phyloP scores from a whole-genome alignment of 2,797 vertebrate species.

The Sebastes kiyomatsui region DNA sequence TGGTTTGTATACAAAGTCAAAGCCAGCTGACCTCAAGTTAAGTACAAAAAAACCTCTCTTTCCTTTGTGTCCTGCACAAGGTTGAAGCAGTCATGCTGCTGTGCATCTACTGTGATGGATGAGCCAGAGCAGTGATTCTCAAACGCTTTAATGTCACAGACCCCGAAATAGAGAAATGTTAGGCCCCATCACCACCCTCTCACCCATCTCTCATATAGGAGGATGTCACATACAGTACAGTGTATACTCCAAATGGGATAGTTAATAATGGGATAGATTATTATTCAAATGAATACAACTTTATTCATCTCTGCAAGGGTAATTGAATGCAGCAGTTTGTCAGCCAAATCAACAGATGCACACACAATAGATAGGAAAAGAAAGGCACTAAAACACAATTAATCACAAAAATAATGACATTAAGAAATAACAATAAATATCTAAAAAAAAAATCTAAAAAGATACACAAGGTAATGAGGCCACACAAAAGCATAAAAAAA shows the following conservation, averaged over 20 bases:
- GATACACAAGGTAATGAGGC: not conserved
- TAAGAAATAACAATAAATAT: not conserved
- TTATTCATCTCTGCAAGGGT: not conserved
- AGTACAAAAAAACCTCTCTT: constrained; percentile 20
- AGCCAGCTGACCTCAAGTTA: constrained; percentile 14
- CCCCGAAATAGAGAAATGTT: constrained; percentile 23
- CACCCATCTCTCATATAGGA: not conserved
- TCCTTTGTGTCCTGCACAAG: constrained; percentile 46
- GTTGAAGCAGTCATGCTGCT: constrained; percentile 53
- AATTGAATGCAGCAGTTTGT: not conserved
- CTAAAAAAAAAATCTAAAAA: not conserved
- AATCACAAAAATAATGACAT: not conserved
- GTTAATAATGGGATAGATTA: not conserved
- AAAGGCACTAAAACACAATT: not conserved
- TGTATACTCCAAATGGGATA: not conserved
- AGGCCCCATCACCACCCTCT: not conserved
- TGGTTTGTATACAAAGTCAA: constrained; percentile 43
- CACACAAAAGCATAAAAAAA: not conserved
- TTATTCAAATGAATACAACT: not conserved
- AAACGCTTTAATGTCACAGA: constrained; percentile 42
- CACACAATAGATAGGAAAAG: not conserved
- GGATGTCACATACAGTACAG: not conserved
- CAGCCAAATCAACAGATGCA: not conserved
- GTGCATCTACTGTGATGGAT: constrained; percentile 56
- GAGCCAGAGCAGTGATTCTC: constrained; percentile 23